These are phyloP conservation scores for Sitobion miscanthi DNA, from an alignment of 1,140 invertebrate species.

Conservation along the genomic window DNA sequence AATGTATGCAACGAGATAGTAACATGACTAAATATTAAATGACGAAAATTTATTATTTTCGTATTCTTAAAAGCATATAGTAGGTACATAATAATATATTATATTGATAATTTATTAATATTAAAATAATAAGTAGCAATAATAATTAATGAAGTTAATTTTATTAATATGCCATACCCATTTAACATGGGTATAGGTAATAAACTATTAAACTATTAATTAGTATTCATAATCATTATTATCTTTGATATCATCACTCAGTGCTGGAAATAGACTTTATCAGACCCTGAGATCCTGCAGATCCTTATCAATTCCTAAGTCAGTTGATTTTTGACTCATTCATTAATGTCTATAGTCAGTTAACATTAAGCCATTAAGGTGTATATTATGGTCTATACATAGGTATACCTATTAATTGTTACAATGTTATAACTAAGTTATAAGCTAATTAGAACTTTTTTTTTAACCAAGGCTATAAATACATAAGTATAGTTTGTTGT, in stretches of 20 bases:
- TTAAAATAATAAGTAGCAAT: not conserved
- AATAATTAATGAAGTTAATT: not conserved
- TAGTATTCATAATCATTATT: not conserved
- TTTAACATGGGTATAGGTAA: not conserved
- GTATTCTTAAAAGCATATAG: too few species aligned
- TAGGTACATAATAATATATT: too few species aligned
- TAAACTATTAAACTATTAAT: not conserved
- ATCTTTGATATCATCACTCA: not conserved
- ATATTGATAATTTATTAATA: not conserved
- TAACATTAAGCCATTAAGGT: too few species aligned
- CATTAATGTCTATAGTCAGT: not conserved
- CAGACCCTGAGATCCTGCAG: not conserved
- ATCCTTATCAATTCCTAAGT: not conserved
- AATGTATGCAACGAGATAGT: not conserved
- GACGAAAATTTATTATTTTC: not conserved
- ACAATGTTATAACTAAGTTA: not conserved
- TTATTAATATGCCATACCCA: not conserved
- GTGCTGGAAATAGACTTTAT: not conserved
- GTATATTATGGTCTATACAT: too few species aligned
- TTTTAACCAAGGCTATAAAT: too few species aligned
- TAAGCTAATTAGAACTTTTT: not conserved
- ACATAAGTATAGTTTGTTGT: too few species aligned
- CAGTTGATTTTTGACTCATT: fast-evolving
- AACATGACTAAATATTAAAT: not conserved
- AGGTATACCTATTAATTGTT: too few species aligned